A percentile compares a stretch with the other conserved stretches of the same genome.
These are phyloP conservation scores for Pantelozetes paolii DNA, from an alignment of 2,888 invertebrate species.

Conservation along the genomic window DNA sequence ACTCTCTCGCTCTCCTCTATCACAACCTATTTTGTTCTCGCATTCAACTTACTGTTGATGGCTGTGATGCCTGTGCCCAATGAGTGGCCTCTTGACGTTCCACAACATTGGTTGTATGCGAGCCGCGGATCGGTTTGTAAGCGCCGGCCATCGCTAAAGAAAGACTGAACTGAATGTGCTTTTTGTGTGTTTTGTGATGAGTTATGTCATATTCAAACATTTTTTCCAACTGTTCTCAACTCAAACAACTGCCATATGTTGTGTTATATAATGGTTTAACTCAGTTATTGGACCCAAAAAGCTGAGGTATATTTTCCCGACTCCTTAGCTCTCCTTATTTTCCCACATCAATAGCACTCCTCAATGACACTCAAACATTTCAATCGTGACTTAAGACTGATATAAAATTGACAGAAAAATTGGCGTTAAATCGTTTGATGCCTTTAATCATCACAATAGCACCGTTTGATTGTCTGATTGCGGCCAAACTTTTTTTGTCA, in stretches of 20 bases:
- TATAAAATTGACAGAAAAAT: slow-evolving; percentile 6
- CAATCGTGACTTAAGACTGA: slow-evolving; percentile 14
- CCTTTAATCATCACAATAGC: neutral
- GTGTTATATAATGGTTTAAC: too few relatives aligned
- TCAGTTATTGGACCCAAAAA: too few relatives aligned
- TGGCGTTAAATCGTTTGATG: slow-evolving; percentile 14
- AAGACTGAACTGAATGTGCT: slow-evolving; percentile 22
- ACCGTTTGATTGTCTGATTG: neutral
- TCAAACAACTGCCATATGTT: slow-evolving; percentile 11
- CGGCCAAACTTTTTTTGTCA: neutral
- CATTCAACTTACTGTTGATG: neutral
- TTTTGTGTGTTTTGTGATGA: slow-evolving; percentile 34
- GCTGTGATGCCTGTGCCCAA: slow-evolving; percentile 24
- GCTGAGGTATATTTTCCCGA: too few relatives aligned
- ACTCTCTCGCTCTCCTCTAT: slow-evolving; percentile 39
- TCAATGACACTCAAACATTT: slow-evolving; percentile 20
- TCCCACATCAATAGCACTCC: slow-evolving; percentile 34
- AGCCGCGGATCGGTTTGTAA: slow-evolving; percentile 37
- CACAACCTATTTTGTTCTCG: slow-evolving; percentile 22
- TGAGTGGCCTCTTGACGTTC: slow-evolving; percentile 35
- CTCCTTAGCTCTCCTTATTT: slow-evolving; percentile 28
- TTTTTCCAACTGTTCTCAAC: slow-evolving; percentile 6
- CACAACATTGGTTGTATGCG: slow-evolving; percentile 36
- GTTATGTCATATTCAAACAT: slow-evolving; percentile 36
- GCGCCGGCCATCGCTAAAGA: slow-evolving; percentile 32